Conservation (phyloP, 2,797 vertebrate genomes). For the Epinephelus malabaricus region DNA sequence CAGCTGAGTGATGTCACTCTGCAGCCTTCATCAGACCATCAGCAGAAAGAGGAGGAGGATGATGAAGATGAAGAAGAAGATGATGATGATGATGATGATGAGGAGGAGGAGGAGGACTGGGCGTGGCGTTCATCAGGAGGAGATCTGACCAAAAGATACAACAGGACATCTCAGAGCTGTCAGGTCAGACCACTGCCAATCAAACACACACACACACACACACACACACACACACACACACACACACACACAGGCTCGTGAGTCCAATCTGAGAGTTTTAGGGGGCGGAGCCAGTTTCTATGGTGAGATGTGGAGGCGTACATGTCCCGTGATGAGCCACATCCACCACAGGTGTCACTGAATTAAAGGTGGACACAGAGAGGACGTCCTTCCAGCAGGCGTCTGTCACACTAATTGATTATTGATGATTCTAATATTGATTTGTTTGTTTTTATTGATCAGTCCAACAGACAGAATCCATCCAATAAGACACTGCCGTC, state of each 20-base stretch:
- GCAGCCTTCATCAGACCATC: constrained; percentile 16
- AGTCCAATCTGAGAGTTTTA: no score
- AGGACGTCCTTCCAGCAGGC: no score
- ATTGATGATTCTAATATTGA: neutral
- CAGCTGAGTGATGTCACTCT: constrained; percentile 26
- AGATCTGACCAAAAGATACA: constrained; percentile 85
- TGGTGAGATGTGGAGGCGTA: no score
- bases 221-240: no score
- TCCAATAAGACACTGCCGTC: constrained; percentile 81
- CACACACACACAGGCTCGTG: no score
- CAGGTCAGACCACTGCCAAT: constrained; percentile 84
- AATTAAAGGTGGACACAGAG: no score
- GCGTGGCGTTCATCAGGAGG: constrained; percentile 86
- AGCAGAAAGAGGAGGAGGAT: constrained; percentile 60
- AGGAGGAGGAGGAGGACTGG: constrained; percentile 88
- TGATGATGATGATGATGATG: constrained; percentile 53
- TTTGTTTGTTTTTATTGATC: constrained; percentile 36
- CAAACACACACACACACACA: neutral
- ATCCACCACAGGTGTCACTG: no score
- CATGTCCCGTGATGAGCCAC: no score
- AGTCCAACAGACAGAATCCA: constrained; percentile 88
- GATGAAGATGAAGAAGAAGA: constrained; percentile 62
- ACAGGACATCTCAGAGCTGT: constrained; percentile 75
- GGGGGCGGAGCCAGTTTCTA: no score
- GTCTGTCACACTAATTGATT: neutral